phyloP scores from a whole-genome alignment of 2,888 invertebrate genomes.

The Anaspis maculata region DNA sequence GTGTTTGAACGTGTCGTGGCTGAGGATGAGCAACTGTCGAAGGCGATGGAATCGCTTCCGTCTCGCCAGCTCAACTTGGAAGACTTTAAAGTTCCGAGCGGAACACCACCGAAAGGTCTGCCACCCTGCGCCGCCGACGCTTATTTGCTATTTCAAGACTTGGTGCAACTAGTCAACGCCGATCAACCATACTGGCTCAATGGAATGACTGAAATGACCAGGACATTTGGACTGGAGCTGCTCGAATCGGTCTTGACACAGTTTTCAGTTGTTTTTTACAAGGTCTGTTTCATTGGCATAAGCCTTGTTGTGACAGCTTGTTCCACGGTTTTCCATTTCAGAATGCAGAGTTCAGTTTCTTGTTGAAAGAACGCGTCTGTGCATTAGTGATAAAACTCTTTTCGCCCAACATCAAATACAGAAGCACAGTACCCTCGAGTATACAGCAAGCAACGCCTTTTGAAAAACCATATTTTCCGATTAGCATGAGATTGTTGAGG shows the following conservation, averaged over 20 bases:
- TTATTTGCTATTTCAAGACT: conserved; percentile 92
- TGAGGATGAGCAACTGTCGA: conserved; percentile 52
- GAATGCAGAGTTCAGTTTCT: conserved; percentile 89
- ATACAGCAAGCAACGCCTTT: conserved; percentile 56
- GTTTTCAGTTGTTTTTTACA: conserved; percentile 77
- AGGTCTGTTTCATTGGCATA: no score
- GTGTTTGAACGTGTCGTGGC: conserved; percentile 80
- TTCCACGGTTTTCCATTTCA: no score
- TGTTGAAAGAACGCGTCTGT: conserved; percentile 94
- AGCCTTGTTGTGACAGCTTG: no score
- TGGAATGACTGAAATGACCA: conserved; percentile 94
- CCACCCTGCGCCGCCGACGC: conserved; percentile 89
- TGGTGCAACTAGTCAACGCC: conserved; percentile 92
- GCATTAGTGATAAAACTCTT: conserved; percentile 97
- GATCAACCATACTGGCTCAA: conserved; percentile 93
- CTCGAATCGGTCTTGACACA: conserved; percentile 87
- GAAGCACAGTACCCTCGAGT: conserved; percentile 49
- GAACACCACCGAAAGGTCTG: conserved; percentile 71
- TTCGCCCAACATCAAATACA: conserved; percentile 96
- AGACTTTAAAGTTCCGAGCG: conserved; percentile 68
- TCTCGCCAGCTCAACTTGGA: conserved; percentile 59
- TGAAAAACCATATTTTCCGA: conserved; percentile 94
- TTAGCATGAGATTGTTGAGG: conserved; percentile 87
- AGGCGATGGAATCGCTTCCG: conserved; percentile 26
- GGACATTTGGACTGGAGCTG: conserved; percentile 92